Evolutionary conservation across 2,797 vertebrate species (phyloP).

Genomic region (Nannoperca australis): DNA sequence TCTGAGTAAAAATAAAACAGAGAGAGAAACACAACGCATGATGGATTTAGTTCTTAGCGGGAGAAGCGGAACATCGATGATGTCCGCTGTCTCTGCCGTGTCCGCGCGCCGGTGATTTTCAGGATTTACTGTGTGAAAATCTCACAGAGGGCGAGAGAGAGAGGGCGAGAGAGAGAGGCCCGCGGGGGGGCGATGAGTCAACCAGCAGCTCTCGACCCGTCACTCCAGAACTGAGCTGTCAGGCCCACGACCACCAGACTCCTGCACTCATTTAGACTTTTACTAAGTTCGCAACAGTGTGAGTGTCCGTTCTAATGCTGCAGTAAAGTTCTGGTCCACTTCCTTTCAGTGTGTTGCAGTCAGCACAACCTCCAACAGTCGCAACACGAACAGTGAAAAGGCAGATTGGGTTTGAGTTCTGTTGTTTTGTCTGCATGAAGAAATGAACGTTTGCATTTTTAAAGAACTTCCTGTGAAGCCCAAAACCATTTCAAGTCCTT

Average conservation of each 20-base stretch:
- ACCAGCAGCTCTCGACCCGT: neutral
- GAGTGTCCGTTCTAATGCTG: neutral
- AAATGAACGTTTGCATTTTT: too few relatives aligned
- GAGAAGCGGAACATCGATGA: constrained; percentile 63
- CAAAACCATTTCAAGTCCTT: too few relatives aligned
- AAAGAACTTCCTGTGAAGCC: too few relatives aligned
- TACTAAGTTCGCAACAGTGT: neutral
- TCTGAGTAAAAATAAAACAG: constrained; percentile 14
- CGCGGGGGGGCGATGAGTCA: constrained; percentile 13
- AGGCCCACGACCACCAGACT: neutral
- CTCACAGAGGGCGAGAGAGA: neutral
- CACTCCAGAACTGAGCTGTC: constrained; percentile 4
- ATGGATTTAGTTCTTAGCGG: constrained; percentile 68
- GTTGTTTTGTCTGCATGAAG: too few relatives aligned
- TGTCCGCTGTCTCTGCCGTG: constrained; percentile 51
- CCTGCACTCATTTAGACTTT: neutral
- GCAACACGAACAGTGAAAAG: too few relatives aligned
- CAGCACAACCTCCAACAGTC: too few relatives aligned
- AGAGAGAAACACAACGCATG: constrained; percentile 38
- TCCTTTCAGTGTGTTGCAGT: too few relatives aligned
- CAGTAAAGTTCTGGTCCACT: neutral
- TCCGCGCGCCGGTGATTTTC: constrained; percentile 42
- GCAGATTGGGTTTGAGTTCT: too few relatives aligned
- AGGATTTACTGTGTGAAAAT: constrained; percentile 64
- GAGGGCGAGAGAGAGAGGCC: neutral